Evolutionary conservation across 1,140 invertebrate genomes (phyloP).

Genomic region (Melipona quadrifasciata): DNA sequence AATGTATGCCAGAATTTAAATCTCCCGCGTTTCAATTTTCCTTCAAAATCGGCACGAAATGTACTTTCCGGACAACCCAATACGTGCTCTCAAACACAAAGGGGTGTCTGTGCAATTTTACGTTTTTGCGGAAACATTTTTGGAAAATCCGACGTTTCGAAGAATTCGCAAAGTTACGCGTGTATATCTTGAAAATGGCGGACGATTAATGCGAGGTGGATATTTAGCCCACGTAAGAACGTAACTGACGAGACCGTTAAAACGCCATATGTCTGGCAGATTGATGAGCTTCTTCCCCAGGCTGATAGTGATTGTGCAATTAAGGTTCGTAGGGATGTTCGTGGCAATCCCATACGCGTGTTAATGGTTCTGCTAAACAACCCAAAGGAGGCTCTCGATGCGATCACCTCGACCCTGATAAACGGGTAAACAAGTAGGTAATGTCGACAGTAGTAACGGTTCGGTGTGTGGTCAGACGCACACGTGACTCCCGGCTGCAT

Average conservation of each 20-base stretch:
- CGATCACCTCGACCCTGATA: slow-evolving; percentile 35
- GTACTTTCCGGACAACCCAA: too few species aligned
- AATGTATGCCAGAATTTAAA: too few species aligned
- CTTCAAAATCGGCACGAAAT: too few species aligned
- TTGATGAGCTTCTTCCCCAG: slow-evolving; percentile 5
- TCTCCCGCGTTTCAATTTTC: too few species aligned
- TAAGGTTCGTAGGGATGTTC: neutral
- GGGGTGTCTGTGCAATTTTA: too few species aligned
- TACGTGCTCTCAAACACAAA: too few species aligned
- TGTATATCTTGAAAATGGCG: too few species aligned
- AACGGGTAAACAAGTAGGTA: slow-evolving; percentile 46
- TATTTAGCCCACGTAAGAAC: neutral
- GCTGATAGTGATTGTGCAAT: slow-evolving; percentile 8
- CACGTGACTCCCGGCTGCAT: slow-evolving; percentile 37
- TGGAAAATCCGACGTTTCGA: too few species aligned
- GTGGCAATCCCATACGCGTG: slow-evolving; percentile 10
- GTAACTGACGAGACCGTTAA: neutral
- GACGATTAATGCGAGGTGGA: too few species aligned
- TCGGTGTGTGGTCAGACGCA: slow-evolving; percentile 50
- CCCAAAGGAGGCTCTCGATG: slow-evolving; percentile 32
- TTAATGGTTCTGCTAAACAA: slow-evolving; percentile 35
- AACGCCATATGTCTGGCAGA: neutral
- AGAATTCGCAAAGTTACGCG: too few species aligned
- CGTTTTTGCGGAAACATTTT: too few species aligned
- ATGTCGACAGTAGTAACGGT: slow-evolving; percentile 51